Evolutionary conservation across 2,888 invertebrate species (phyloP).

Genomic region (Tribolium freemani): DNA sequence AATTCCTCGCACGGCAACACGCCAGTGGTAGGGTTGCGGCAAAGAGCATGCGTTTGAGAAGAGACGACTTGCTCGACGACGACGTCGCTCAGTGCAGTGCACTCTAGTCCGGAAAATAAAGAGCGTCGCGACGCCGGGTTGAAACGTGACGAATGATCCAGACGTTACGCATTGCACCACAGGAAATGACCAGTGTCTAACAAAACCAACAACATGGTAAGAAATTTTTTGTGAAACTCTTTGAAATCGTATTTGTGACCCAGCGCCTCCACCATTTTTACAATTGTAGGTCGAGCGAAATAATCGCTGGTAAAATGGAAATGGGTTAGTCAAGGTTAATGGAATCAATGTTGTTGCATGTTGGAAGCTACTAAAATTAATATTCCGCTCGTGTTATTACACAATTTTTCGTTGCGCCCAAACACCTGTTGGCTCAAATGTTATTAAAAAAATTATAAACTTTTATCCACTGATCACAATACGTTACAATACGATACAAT

Average conservation of each 20-base stretch:
- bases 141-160: background rate
- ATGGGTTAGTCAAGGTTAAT: background rate
- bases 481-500: no score
- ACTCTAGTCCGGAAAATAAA: slow-evolving; percentile 5
- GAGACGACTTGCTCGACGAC: slow-evolving; percentile 23
- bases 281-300: background rate
- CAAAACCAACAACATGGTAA: slow-evolving; percentile 10
- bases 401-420: background rate
- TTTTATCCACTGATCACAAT: no score
- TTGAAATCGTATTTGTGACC: background rate
- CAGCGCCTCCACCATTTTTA: slow-evolving; percentile 15
- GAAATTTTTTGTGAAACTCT: background rate
- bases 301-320: background rate
- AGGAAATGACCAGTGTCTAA: slow-evolving; percentile 3
- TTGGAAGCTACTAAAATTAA: background rate
- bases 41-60: slow-evolving; percentile 47
- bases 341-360: background rate
- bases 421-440: background rate
- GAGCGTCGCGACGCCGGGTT: slow-evolving; percentile 34
- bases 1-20: slow-evolving; percentile 44
- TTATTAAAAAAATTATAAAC: no score
- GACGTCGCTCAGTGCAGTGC: slow-evolving; percentile 37
- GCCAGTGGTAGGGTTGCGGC: slow-evolving; percentile 46
- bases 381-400: background rate
- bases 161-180: background rate